Percentiles rank a stretch among this genome's conserved stretches.
Evolutionary conservation across 2,113 vertebrate genomes (phyloP).

Genomic region (Dipodomys spectabilis): DNA sequence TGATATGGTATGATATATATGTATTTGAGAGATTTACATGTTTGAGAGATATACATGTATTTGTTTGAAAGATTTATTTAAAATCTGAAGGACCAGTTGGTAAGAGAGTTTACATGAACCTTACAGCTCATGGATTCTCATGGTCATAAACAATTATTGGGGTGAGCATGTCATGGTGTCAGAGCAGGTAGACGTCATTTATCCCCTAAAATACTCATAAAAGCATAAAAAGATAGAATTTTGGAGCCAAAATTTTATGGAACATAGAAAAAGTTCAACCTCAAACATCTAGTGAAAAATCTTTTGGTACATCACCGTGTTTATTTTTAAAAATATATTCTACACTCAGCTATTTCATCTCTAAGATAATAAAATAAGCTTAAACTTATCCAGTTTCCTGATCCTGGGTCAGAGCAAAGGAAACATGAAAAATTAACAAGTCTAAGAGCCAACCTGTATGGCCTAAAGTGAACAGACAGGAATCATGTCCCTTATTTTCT

Average conservation of each 20-base stretch:
- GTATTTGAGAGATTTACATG: background rate
- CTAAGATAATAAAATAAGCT: background rate
- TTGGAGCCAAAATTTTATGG: background rate
- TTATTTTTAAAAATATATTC: background rate
- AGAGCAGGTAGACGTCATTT: background rate
- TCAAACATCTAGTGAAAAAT: background rate
- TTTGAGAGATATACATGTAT: background rate
- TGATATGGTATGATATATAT: background rate
- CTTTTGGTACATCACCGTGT: background rate
- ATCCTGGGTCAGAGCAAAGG: background rate
- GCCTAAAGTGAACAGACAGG: background rate
- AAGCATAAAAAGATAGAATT: background rate
- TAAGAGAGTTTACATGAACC: conserved; percentile 25
- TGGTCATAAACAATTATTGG: background rate
- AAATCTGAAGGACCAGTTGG: background rate
- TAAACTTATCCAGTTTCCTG: background rate
- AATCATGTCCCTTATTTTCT: background rate
- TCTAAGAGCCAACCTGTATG: background rate
- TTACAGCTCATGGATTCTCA: background rate
- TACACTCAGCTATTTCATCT: background rate
- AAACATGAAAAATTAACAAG: background rate
- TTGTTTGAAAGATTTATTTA: background rate
- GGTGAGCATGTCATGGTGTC: background rate
- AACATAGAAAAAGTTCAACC: background rate
- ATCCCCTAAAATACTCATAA: conserved; percentile 21